Conservation (phyloP, 2,888 invertebrate species). For the Marronus borbonicus region DNA sequence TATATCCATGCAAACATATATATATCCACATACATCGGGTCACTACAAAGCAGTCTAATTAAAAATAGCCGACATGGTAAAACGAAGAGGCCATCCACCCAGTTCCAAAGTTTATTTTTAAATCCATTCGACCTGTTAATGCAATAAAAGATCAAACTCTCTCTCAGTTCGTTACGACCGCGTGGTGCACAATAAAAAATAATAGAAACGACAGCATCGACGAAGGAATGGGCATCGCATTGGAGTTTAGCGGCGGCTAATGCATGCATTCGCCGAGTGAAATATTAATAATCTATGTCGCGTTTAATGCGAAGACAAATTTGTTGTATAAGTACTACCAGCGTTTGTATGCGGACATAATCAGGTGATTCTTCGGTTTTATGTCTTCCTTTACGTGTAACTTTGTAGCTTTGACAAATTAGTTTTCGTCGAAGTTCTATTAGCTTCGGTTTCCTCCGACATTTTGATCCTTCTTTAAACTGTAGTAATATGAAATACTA, state of each 20-base stretch:
- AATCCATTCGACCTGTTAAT: constrained; percentile 40
- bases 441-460: too few relatives aligned
- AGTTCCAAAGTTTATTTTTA: constrained; percentile 49
- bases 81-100: constrained; percentile 49
- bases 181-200: constrained; percentile 23
- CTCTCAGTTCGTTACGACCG: constrained; percentile 26
- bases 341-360: constrained; percentile 4
- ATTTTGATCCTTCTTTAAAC: too few relatives aligned
- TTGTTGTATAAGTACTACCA: background rate
- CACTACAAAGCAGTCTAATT: constrained; percentile 42
- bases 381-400: background rate
- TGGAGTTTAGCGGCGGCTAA: background rate
- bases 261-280: constrained; percentile 2
- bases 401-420: background rate
- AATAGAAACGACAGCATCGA: constrained; percentile 15
- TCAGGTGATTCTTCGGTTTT: constrained; percentile 9
- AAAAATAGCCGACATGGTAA: constrained; percentile 44
- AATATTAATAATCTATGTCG: constrained; percentile 18
- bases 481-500: too few relatives aligned
- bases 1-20: background rate
- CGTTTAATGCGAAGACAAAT: constrained; percentile 22
- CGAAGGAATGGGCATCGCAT: constrained; percentile 7
- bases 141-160: constrained; percentile 48
- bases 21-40: constrained; percentile 4
- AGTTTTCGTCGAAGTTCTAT: too few relatives aligned